phyloP scores from a whole-genome alignment of 2,888 invertebrate species.

The Phyllotreta cruciferae region DNA sequence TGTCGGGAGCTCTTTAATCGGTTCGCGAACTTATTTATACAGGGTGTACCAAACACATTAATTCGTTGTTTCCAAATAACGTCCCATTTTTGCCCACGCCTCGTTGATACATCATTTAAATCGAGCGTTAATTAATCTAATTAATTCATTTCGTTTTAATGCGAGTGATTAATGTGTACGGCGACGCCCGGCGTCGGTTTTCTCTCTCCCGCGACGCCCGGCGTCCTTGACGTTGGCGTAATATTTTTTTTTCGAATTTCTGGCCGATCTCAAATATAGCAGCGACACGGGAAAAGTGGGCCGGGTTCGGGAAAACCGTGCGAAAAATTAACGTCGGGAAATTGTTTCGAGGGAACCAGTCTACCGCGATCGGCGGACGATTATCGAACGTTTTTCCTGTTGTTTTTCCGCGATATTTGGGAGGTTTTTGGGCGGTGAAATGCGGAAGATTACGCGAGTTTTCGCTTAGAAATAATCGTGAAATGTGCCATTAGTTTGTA shows the following conservation, averaged over 20 bases:
- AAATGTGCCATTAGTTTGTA: neutral
- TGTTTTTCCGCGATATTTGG: too few relatives aligned
- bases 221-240: constrained; percentile 16
- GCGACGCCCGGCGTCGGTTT: constrained; percentile 9
- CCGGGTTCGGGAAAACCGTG: constrained; percentile 18
- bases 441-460: too few relatives aligned
- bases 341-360: constrained; percentile 11
- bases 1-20: too few relatives aligned
- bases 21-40: too few relatives aligned
- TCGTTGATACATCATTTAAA: too few relatives aligned
- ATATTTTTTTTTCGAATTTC: constrained; percentile 16
- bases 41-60: too few relatives aligned
- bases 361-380: constrained; percentile 21
- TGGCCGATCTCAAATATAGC: constrained; percentile 21
- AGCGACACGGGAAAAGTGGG: constrained; percentile 28
- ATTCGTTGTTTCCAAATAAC: too few relatives aligned
- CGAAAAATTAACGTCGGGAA: constrained; percentile 21
- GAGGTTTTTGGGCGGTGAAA: too few relatives aligned
- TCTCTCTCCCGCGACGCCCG: too few relatives aligned
- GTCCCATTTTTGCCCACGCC: too few relatives aligned
- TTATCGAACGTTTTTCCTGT: neutral
- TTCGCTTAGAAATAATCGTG: neutral
- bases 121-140: too few relatives aligned
- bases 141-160: too few relatives aligned
- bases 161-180: neutral